Evolutionary conservation across 1,140 invertebrate genomes (phyloP), one percentile per base, ranked within the genome.

Genomic region (Drosophila pseudoananassae): DNA sequence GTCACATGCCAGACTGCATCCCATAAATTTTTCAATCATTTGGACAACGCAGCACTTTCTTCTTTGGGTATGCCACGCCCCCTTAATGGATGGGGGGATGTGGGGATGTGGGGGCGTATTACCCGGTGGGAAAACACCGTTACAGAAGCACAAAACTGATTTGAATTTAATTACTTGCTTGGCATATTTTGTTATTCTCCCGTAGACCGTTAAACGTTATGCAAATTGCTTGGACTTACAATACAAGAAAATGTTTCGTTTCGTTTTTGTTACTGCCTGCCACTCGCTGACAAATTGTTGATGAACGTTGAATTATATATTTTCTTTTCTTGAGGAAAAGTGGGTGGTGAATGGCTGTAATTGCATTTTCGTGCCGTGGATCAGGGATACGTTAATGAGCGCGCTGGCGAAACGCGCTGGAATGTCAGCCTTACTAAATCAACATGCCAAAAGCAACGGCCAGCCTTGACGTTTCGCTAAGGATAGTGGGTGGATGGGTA

Each of bases 401-500:
- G 80, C 57, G 80, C 57, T 33, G 66, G 64, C 56, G 43, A 65
- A 74, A 70, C 82, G 74, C 82, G 69, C 57, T 54, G 77, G 64
- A 81, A 78, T 81, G 82, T 76, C 82, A 75, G 76, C 82, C 76
- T 71, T 87, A 81, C 54, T 87, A 87, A 85, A 85, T 85, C 81
- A 84, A 84, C 79, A 72, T 77, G 74, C 71, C 64, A 79, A 84
- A 64, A 68, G 66, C 66, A 70, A 69, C 33, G 66, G 66, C 66
- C 66, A 70, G 66, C 64, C 43, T 68, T 84, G 66, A 84, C 80
- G 80, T 84, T 69, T 52, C 20, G 17, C 63, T 17, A 14, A 23
- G 38, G 33, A n/a, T 14, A 40, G 58, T 43, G 5, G 40, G 38
- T 4, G 38, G 25, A 27, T 27, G 25, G 25, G 25, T 27, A 7